phyloP scores from a whole-genome alignment of 2,888 invertebrate genomes.

The Andrena praecox region DNA sequence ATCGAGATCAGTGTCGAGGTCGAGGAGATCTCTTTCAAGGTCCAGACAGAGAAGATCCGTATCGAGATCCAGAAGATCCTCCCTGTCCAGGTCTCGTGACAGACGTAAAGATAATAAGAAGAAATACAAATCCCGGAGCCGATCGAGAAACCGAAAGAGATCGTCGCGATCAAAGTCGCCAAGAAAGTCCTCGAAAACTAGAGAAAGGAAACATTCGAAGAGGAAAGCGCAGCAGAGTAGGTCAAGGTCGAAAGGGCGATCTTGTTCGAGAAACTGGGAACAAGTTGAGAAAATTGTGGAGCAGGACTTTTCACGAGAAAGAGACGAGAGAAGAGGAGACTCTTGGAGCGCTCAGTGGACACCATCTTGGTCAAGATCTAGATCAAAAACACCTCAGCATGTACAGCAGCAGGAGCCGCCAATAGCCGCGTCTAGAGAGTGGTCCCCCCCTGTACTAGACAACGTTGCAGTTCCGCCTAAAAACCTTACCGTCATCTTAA shows the following conservation, averaged over 20 bases:
- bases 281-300: conserved; percentile 74
- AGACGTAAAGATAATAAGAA: conserved; percentile 81
- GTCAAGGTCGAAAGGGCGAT: conserved; percentile 74
- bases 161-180: conserved; percentile 79
- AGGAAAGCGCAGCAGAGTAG: conserved; percentile 77
- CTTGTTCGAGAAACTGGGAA: conserved; percentile 81
- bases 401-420: conserved; percentile 70
- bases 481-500: conserved; percentile 87
- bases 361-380: conserved; percentile 88
- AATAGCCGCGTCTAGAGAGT: conserved; percentile 76
- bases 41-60: conserved; percentile 70
- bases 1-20: conserved; percentile 70
- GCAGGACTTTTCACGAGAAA: conserved; percentile 72
- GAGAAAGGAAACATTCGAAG: conserved; percentile 82
- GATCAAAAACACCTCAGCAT: conserved; percentile 85
- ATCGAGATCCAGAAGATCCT: conserved; percentile 70
- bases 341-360: conserved; percentile 84
- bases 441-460: conserved; percentile 88
- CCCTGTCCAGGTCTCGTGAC: conserved; percentile 74
- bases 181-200: conserved; percentile 77
- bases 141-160: conserved; percentile 79
- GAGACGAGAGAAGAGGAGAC: conserved; percentile 74
- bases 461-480: conserved; percentile 85
- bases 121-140: conserved; percentile 82
- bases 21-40: conserved; percentile 74